Conservation (phyloP, 2,888 invertebrate species). For the Drosophila mettleri region DNA sequence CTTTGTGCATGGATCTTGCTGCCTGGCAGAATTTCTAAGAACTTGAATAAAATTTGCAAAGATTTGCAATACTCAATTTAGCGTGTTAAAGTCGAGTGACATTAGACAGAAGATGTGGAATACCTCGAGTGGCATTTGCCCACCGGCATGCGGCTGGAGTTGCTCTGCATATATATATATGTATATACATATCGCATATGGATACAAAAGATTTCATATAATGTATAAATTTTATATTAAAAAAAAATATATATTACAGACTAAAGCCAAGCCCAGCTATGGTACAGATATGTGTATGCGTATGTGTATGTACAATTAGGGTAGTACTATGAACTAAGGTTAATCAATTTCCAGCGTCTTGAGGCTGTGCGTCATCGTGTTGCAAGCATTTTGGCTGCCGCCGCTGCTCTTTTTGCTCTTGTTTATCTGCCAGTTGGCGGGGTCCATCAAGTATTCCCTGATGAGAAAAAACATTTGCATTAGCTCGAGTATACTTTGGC, state of each 20-base stretch:
- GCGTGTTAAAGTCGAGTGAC: neutral
- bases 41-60: neutral
- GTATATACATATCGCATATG: neutral
- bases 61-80: neutral
- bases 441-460: slow-evolving; percentile 87
- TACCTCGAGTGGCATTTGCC: neutral
- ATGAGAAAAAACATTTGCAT: neutral
- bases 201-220: neutral
- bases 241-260: slow-evolving; percentile 16
- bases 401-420: slow-evolving; percentile 82
- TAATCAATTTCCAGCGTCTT: slow-evolving; percentile 77
- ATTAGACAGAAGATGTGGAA: neutral
- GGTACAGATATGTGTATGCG: slow-evolving; percentile 3
- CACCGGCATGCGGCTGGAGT: neutral
- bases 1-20: neutral
- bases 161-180: neutral
- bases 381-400: slow-evolving; percentile 4
- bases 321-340: neutral
- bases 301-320: slow-evolving; percentile 9
- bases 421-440: slow-evolving; percentile 85
- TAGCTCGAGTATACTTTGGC: neutral
- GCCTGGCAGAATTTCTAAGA: neutral
- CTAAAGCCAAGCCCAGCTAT: slow-evolving; percentile 42
- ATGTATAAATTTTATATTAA: slow-evolving; percentile 22
- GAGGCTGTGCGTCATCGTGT: slow-evolving; percentile 51